Percentiles rank a stretch among this genome's conserved stretches.
Evolutionary conservation across 1,140 invertebrate species (phyloP).

Genomic region (Sinella curviseta): DNA sequence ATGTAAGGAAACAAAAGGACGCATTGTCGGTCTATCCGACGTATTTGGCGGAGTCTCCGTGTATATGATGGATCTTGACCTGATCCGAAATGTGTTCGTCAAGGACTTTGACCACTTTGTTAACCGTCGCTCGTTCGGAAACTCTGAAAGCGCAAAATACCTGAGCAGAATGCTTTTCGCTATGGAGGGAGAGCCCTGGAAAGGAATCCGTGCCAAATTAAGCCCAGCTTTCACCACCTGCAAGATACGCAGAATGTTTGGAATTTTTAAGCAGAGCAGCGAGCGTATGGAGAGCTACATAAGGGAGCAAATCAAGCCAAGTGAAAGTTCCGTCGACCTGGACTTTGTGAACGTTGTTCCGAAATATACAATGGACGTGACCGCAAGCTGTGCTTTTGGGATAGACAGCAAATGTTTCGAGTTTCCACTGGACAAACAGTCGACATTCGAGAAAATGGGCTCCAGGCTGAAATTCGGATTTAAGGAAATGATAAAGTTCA

Average conservation of each 20-base stretch:
- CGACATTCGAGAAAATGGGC: neutral
- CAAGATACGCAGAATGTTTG: constrained; percentile 54
- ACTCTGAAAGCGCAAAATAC: neutral
- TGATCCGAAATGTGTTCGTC: constrained; percentile 50
- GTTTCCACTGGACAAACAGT: neutral
- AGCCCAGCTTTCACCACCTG: constrained; percentile 59
- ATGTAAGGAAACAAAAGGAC: neutral
- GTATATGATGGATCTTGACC: constrained; percentile 46
- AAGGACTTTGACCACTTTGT: constrained; percentile 53
- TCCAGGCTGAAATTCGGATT: neutral
- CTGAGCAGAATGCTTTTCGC: constrained; percentile 53
- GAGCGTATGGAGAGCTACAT: constrained; percentile 7
- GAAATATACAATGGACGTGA: constrained; percentile 36
- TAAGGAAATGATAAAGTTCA: neutral
- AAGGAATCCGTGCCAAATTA: constrained; percentile 35
- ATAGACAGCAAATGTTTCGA: constrained; percentile 13
- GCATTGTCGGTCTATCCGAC: neutral
- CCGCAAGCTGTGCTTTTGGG: constrained; percentile 36
- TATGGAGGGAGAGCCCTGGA: constrained; percentile 49
- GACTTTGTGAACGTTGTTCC: constrained; percentile 14
- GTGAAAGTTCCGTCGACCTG: neutral
- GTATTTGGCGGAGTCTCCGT: neutral
- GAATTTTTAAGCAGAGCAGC: constrained; percentile 14
- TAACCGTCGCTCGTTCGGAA: constrained; percentile 43
- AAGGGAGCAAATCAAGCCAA: neutral